Conservation (phyloP, 1,140 invertebrate species). For the Papilio polytes region DNA sequence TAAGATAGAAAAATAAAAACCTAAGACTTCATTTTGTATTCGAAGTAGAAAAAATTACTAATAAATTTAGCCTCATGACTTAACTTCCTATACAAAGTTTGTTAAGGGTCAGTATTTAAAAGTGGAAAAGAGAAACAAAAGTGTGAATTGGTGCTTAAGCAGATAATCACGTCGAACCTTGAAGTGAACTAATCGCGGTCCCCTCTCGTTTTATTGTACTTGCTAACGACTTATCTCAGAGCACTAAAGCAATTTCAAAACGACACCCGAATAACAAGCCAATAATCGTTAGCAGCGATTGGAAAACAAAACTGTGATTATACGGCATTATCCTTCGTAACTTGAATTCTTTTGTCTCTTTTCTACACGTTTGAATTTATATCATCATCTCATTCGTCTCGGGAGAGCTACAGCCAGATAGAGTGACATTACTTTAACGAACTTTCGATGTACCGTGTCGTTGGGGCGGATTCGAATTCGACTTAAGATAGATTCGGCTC, state of each 20-base stretch:
- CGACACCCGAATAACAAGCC: conserved; percentile 82
- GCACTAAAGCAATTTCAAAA: conserved; percentile 81
- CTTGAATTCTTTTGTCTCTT: conserved; percentile 51
- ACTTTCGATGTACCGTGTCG: conserved; percentile 75
- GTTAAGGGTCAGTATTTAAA: background rate
- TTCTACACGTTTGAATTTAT: conserved; percentile 48
- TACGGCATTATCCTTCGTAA: conserved; percentile 71
- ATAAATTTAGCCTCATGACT: background rate
- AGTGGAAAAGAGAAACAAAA: conserved; percentile 17
- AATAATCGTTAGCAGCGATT: conserved; percentile 85
- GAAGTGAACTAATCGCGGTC: conserved; percentile 57
- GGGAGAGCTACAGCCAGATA: conserved; percentile 69
- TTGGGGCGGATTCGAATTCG: conserved; percentile 57
- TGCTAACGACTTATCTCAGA: conserved; percentile 77
- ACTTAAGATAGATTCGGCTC: conserved; percentile 40
- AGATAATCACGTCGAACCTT: conserved; percentile 45
- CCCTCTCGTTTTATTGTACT: conserved; percentile 74
- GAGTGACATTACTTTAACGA: conserved; percentile 82
- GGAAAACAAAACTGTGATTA: conserved; percentile 85
- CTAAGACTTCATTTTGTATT: too few species aligned
- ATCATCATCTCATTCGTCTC: conserved; percentile 60
- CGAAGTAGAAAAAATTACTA: background rate
- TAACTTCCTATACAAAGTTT: background rate
- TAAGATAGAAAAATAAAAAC: background rate
- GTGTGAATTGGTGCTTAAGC: conserved; percentile 23